Evolutionary conservation across 2,888 invertebrate genomes (phyloP).

Genomic region (Pardosa pseudoannulata): DNA sequence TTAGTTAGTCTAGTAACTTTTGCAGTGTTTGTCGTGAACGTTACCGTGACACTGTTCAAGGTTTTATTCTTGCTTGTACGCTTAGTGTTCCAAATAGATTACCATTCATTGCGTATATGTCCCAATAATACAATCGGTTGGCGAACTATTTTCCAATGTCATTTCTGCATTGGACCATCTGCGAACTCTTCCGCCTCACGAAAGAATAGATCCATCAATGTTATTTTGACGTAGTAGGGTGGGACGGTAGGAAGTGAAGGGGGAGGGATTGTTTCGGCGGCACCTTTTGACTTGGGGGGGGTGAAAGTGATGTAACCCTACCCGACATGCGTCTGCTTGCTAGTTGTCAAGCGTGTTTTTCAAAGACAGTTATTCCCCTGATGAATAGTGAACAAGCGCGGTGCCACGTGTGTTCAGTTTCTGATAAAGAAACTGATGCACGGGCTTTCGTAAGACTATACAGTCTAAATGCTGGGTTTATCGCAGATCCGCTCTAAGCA

Average conservation of each 20-base stretch:
- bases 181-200: not conserved
- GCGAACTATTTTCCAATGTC: too few species aligned
- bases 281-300: not conserved
- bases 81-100: too few species aligned
- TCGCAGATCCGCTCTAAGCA: not conserved
- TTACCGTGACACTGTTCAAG: too few species aligned
- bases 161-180: not conserved
- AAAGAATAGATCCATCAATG: slow-evolving; percentile 7
- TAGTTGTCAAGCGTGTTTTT: not conserved
- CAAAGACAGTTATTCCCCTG: not conserved
- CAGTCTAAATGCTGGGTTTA: not conserved
- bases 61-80: too few species aligned
- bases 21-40: too few species aligned
- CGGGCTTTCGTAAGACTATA: too few species aligned
- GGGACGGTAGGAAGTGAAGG: too few species aligned
- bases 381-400: not conserved
- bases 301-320: not conserved
- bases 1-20: too few species aligned
- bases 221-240: not conserved
- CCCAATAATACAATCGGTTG: too few species aligned
- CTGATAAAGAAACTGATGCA: too few species aligned
- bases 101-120: too few species aligned
- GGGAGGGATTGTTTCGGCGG: not conserved
- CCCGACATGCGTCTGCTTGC: not conserved
- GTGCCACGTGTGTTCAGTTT: not conserved